Percentiles rank a stretch among this genome's conserved stretches.
Conservation (phyloP, 2,113 vertebrate genomes). For the Chauna torquata region DNA sequence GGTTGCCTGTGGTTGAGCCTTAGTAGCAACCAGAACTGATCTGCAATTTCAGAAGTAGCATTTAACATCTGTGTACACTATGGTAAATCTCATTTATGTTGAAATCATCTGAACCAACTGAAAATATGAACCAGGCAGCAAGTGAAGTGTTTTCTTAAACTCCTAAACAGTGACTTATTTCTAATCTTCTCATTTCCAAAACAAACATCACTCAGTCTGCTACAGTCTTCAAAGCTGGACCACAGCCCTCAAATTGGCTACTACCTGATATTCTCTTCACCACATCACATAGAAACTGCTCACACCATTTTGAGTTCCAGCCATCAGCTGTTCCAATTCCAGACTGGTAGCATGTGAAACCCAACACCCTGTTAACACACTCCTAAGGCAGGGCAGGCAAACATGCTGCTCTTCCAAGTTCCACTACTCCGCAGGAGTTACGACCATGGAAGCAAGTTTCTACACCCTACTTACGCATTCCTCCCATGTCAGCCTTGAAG, state of each 20-base stretch:
- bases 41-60: background rate
- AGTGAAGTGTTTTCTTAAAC: background rate
- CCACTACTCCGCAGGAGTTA: background rate
- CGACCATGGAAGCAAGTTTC: background rate
- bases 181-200: background rate
- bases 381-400: no score
- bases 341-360: accelerated
- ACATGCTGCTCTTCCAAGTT: accelerated
- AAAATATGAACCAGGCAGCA: background rate
- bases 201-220: background rate
- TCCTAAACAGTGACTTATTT: background rate
- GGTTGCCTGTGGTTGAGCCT: background rate
- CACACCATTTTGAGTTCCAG: background rate
- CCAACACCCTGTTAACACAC: accelerated
- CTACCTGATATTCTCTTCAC: background rate
- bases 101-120: background rate
- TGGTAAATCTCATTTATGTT: background rate
- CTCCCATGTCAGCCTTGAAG: background rate
- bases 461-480: accelerated
- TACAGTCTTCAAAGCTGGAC: background rate
- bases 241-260: accelerated
- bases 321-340: background rate
- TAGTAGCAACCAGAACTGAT: background rate
- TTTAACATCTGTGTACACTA: background rate
- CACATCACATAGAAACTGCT: background rate